Evolutionary conservation across 1,140 invertebrate species (phyloP).

Genomic region (Diabrotica undecimpunctata): DNA sequence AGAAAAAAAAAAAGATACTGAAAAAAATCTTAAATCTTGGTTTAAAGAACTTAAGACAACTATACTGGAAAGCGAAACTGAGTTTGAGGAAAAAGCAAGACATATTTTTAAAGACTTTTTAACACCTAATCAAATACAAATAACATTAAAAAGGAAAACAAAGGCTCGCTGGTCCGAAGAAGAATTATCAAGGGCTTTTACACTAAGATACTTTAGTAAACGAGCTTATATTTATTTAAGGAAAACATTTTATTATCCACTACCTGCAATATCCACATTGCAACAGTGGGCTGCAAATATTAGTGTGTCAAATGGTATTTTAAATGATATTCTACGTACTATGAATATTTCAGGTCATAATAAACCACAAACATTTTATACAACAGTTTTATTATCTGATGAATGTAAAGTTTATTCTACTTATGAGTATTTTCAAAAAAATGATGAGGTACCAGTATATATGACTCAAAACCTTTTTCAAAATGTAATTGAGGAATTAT

Average conservation of each 20-base stretch:
- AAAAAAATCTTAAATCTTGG: too few relatives aligned
- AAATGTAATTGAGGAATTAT: not conserved
- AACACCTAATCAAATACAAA: too few relatives aligned
- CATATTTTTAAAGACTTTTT: too few relatives aligned
- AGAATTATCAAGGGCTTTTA: slow-evolving; percentile 6
- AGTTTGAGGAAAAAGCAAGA: too few relatives aligned
- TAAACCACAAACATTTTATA: not conserved
- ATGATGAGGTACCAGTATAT: not conserved
- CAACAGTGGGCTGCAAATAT: slow-evolving; percentile 6
- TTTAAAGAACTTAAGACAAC: too few relatives aligned
- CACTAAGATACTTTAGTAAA: slow-evolving; percentile 10
- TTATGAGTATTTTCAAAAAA: slow-evolving; percentile 3
- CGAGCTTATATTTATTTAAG: slow-evolving; percentile 4
- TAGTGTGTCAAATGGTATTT: not conserved
- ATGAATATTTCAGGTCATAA: not conserved
- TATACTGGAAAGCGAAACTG: too few relatives aligned
- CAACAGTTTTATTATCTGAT: not conserved
- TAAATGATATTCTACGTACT: not conserved
- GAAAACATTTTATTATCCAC: not conserved
- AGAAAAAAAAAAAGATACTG: too few relatives aligned
- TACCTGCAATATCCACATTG: slow-evolving; percentile 1
- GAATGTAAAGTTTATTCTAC: slow-evolving; percentile 1
- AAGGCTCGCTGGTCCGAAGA: slow-evolving; percentile 1
- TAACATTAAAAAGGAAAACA: not conserved
- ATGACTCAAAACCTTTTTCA: not conserved